Base-by-base conservation (phyloP, 2,888 invertebrate species). In the Melitaea athalia region DNA sequence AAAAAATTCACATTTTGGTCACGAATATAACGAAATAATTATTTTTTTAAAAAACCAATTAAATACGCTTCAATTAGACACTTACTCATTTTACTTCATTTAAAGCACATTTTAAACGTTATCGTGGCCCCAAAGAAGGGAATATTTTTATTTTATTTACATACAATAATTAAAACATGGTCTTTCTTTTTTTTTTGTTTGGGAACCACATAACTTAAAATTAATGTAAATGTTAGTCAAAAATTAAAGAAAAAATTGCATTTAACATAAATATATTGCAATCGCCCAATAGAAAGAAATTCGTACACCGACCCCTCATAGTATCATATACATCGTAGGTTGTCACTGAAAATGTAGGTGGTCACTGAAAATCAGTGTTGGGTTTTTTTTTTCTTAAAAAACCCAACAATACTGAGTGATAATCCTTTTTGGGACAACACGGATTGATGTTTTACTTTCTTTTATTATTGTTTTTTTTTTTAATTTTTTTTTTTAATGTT, bases 61-160 rank as follows among this genome's bases (percentile, higher is more conserved):
- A 57, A 59, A 63, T 49, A 57, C 52, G 24, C 53, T 15, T 53
- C 14, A 8, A 61, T 43, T 45, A 12, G 31, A 33, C 14, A n/a
- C 33, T 33, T 67, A 57, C 49, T 61, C 59, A 42, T 10, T 24
- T 53, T 61, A 47, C 1, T 24, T 33, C 38, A 59, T 61, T 50
- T 67, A 72, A 68, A 75, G 73, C 72, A 74, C 72, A 71, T 75
- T 67, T 67, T 12, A 67, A 74, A 63, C 52, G 61, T 63, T 61
- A 68, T 63, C 63, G 75, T 72, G 75, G 72, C 72, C 73, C 72
- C 74, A 17, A 12, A 64, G n/a, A 65, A 67, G 64, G 60, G 59
- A 60, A 60, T 70, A 59, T 63, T 59, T 11, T 50, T 8, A 61
- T 63, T 57, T 57, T 45, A 47, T 67, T 67, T 72, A 55, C 71